Percentiles rank a stretch among this genome's conserved stretches.
phyloP scores from a whole-genome alignment of 2,888 invertebrate genomes.

The Heterodera filipjevi region DNA sequence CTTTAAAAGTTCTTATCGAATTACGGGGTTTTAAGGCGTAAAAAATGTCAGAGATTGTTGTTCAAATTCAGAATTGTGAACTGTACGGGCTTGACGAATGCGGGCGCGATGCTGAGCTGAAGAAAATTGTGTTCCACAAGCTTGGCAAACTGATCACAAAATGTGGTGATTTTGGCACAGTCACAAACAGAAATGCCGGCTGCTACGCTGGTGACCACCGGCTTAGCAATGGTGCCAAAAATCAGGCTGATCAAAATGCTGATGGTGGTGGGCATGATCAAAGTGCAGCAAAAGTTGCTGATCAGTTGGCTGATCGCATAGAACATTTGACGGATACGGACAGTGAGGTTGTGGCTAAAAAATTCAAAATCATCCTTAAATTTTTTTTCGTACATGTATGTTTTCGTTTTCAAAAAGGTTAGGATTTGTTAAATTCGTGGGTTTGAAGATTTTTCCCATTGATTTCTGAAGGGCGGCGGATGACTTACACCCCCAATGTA shows the following conservation, averaged over 20 bases:
- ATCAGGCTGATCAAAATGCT: not conserved
- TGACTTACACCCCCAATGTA: too few relatives aligned
- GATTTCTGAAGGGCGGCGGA: too few relatives aligned
- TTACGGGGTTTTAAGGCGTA: too few relatives aligned
- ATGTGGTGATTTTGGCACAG: not conserved
- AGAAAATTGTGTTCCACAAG: slow-evolving; percentile 45
- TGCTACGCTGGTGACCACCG: not conserved
- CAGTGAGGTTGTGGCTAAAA: too few relatives aligned
- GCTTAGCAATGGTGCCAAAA: slow-evolving; percentile 6
- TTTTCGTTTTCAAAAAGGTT: too few relatives aligned
- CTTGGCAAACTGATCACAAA: slow-evolving; percentile 40
- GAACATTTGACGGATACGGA: slow-evolving; percentile 5
- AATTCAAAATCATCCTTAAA: too few relatives aligned
- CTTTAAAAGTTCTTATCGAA: too few relatives aligned
- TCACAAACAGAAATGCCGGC: not conserved
- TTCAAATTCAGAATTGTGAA: slow-evolving; percentile 39
- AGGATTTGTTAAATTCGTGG: too few relatives aligned
- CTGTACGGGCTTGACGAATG: slow-evolving; percentile 38
- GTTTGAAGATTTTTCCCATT: too few relatives aligned
- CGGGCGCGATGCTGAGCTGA: slow-evolving; percentile 32
- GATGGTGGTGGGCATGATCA: too few relatives aligned
- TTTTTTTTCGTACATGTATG: too few relatives aligned
- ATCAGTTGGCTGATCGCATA: slow-evolving; percentile 20
- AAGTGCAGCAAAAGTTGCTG: too few relatives aligned
- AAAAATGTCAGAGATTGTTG: not conserved